Base-by-base conservation (phyloP, 2,888 invertebrate genomes). In the Volucella inanis region DNA sequence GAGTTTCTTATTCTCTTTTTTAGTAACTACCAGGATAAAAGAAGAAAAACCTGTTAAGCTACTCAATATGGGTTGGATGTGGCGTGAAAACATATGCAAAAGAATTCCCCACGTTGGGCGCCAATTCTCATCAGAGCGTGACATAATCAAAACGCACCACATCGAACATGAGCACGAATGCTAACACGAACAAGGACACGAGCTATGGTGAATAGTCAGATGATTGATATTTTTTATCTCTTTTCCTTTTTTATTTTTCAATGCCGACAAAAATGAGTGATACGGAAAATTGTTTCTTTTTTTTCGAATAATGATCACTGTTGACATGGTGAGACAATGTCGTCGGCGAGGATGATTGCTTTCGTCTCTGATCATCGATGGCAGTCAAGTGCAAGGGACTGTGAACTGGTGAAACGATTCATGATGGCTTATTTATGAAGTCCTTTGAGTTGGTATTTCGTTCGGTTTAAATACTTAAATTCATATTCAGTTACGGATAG, bases 141-240 rank as follows among this genome's bases (percentile, higher is more conserved):
- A 4, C 6, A 31, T 6, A 31, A 31, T 31, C 6, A 31, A 31
- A 31, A 31, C 31, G 31, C 31, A 31, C 31, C 31, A 31, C 31
- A 31, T 31, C 31, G 31, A 31, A 31, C 31, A 31, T 31, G 31
- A 6, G 31, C 0, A 31, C 31, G 6, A 31, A 6, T 31, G 31
- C 4, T 22, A 74, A 59, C 41, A 10, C 39, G 9, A 18, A 49
- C 10, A 43, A 38, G 11, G 15, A 6, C 50, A 39, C 14, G 18
- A 47, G 12, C 8, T 50, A 39, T 61, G 61, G 65, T 68, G 68
- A 70, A 54, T 41, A 70, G 54, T 75, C 75, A 54, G 79, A 79
- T 65, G 79, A 75, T 79, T 75, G 70, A 79, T 72, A 67, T 49
- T 12, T 43, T 22, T 47, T 8, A 10, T 59, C n/a, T 1, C 0